phyloP scores from a whole-genome alignment of 92 coral and sea anemone genomes.

The Actinostola sp. region DNA sequence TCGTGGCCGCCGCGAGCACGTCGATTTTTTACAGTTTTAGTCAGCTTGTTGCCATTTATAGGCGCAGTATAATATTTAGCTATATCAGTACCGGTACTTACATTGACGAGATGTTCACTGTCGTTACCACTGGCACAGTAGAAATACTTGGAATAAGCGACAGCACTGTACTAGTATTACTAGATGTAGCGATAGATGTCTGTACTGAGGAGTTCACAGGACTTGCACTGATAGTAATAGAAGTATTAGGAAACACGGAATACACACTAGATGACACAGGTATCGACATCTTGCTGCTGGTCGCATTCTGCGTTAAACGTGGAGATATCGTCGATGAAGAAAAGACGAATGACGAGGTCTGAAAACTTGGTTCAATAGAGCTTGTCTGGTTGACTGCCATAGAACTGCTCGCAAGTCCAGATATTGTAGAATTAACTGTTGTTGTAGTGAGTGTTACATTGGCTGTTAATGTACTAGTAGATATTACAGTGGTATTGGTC shows the following conservation, averaged over 20 bases:
- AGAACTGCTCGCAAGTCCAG: slow-evolving; percentile 3
- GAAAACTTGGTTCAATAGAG: slow-evolving; percentile 33
- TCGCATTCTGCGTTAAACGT: slow-evolving; percentile 6
- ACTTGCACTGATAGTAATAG: not conserved
- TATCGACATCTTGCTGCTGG: slow-evolving; percentile 4
- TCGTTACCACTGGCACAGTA: slow-evolving; percentile 30
- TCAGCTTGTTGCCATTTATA: too few species aligned
- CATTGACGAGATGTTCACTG: slow-evolving; percentile 33
- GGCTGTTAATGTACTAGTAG: not conserved
- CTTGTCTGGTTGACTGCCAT: slow-evolving; percentile 14
- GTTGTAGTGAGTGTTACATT: not conserved
- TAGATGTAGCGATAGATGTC: not conserved
- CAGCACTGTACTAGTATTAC: slow-evolving; percentile 8
- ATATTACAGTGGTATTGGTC: not conserved
- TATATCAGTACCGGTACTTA: slow-evolving; percentile 4
- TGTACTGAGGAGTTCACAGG: not conserved
- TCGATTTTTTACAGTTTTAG: too few species aligned
- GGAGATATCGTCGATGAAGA: slow-evolving; percentile 20
- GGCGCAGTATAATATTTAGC: too few species aligned
- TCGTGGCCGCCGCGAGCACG: too few species aligned
- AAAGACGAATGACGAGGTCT: slow-evolving; percentile 7
- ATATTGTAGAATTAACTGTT: slow-evolving; percentile 7
- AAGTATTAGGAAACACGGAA: not conserved
- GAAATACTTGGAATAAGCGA: slow-evolving; percentile 30
- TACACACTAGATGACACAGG: slow-evolving; percentile 13